phyloP scores from a whole-genome alignment of 1,140 invertebrate species.

The Mylabris phalerata region DNA sequence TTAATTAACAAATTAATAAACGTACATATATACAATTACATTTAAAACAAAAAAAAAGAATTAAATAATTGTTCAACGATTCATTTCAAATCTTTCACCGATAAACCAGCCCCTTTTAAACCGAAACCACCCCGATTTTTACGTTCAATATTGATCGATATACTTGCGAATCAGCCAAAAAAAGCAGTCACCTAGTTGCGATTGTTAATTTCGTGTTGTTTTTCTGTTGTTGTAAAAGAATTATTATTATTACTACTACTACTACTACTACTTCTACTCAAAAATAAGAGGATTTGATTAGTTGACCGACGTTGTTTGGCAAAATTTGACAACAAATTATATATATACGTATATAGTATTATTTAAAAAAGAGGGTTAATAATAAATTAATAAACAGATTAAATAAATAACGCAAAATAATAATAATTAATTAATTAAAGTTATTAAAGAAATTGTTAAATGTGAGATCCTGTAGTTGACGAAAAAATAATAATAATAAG shows the following conservation, averaged over 20 bases:
- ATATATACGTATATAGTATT: constrained; percentile 5
- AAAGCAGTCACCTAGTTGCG: constrained; percentile 27
- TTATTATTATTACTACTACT: no score
- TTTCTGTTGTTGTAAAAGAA: constrained; percentile 11
- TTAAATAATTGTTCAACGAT: no score
- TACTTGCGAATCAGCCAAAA: constrained; percentile 32
- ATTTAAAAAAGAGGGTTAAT: background rate
- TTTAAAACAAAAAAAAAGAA: no score
- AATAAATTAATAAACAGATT: background rate
- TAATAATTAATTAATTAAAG: constrained; percentile 4
- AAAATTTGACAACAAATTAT: constrained; percentile 2
- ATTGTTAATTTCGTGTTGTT: constrained; percentile 3
- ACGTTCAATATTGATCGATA: constrained; percentile 6
- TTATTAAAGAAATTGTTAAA: constrained; percentile 25
- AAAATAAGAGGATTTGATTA: background rate
- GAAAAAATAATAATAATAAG: no score
- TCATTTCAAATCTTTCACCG: no score
- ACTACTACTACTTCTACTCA: no score
- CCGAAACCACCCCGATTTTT: no score
- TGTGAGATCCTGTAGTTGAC: constrained; percentile 34
- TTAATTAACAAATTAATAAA: no score
- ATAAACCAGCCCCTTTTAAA: no score
- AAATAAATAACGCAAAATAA: background rate
- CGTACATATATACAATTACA: no score
- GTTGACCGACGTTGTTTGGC: constrained; percentile 9